Percentiles rank a stretch among this genome's conserved stretches.
Conservation (phyloP, 1,140 invertebrate species). For the Diprion similis region DNA sequence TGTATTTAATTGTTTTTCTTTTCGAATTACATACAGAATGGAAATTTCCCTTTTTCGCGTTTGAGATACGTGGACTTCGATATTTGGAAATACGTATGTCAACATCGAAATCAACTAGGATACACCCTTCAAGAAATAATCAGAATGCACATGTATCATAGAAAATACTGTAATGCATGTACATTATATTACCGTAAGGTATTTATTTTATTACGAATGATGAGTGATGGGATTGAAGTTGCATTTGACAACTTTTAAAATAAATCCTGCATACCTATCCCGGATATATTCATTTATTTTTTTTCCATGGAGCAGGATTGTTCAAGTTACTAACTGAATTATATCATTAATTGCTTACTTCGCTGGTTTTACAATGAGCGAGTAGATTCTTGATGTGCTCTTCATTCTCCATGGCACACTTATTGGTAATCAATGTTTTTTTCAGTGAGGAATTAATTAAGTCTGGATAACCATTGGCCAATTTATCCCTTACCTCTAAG, state of each 20-base stretch:
- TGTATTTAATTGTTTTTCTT: too few relatives aligned
- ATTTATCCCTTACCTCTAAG: slow-evolving; percentile 44
- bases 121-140: neutral
- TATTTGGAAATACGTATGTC: too few relatives aligned
- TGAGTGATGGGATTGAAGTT: slow-evolving; percentile 1
- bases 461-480: slow-evolving; percentile 38
- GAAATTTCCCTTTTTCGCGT: too few relatives aligned
- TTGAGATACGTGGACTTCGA: too few relatives aligned
- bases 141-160: neutral
- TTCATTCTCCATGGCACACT: slow-evolving; percentile 40
- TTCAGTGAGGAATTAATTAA: slow-evolving; percentile 40
- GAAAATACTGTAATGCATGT: neutral
- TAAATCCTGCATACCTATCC: neutral
- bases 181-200: slow-evolving; percentile 28
- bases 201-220: slow-evolving; percentile 27
- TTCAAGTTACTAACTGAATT: slow-evolving; percentile 1
- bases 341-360: slow-evolving; percentile 11
- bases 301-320: neutral
- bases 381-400: slow-evolving; percentile 39
- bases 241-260: neutral
- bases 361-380: slow-evolving; percentile 23
- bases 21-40: too few relatives aligned
- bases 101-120: too few relatives aligned
- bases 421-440: slow-evolving; percentile 32
- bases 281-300: neutral